These are phyloP conservation scores for Ceyx melanurus DNA, from an alignment of 2,113 vertebrate species.

Conservation along the genomic window DNA sequence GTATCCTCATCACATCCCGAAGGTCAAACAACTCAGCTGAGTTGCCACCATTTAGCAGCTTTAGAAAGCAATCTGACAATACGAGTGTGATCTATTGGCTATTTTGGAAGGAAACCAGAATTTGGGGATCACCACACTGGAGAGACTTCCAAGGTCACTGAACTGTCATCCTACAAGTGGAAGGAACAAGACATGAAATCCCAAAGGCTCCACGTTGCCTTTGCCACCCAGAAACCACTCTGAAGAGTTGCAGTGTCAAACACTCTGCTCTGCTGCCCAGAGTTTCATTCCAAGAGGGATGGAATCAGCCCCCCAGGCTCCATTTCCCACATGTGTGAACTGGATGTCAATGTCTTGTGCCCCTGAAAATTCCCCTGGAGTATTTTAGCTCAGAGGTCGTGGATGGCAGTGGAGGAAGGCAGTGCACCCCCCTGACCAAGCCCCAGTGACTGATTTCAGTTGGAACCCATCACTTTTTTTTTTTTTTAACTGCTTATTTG, in stretches of 20 bases:
- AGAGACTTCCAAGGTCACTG: not conserved
- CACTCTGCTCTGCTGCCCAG: not conserved
- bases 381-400: not conserved
- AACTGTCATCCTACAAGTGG: not conserved
- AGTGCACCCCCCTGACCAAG: not conserved
- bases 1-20: not conserved
- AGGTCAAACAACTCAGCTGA: not conserved
- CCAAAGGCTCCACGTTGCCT: fast-evolving
- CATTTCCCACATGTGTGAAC: not conserved
- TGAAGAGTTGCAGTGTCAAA: not conserved
- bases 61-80: not conserved
- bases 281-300: not conserved
- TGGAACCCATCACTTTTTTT: not conserved
- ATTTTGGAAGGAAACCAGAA: not conserved
- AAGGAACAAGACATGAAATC: not conserved
- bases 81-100: not conserved
- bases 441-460: not conserved
- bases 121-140: not conserved
- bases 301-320: not conserved
- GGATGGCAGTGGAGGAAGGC: not conserved
- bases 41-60: not conserved
- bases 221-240: not conserved
- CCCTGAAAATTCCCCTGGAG: not conserved
- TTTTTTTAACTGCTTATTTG: not conserved
- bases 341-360: not conserved